Evolutionary conservation across 1,140 invertebrate genomes (phyloP).

Genomic region (Physella acuta): DNA sequence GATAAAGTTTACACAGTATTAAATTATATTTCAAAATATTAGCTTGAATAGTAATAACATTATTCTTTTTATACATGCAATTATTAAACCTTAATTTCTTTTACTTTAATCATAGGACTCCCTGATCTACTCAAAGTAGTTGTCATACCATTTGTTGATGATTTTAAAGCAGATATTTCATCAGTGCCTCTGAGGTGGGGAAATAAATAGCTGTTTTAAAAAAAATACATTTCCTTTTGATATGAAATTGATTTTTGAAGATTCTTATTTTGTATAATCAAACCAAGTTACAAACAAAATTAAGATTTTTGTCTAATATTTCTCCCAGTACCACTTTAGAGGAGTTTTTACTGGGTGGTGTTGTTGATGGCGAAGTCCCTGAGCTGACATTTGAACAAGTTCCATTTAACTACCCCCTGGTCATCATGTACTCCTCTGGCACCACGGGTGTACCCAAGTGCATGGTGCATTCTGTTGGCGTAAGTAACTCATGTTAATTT

Average conservation of each 20-base stretch:
- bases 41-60: too few relatives aligned
- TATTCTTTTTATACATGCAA: too few relatives aligned
- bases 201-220: too few relatives aligned
- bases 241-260: background rate
- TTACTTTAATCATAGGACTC: conserved; percentile 48
- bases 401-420: conserved; percentile 68
- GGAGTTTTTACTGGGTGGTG: conserved; percentile 50
- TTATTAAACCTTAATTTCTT: background rate
- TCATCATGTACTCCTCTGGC: conserved; percentile 68
- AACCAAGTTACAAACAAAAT: background rate
- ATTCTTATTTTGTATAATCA: background rate
- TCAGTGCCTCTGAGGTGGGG: conserved; percentile 3
- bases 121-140: conserved; percentile 62
- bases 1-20: too few relatives aligned
- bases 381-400: conserved; percentile 64
- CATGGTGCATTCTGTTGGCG: conserved; percentile 68
- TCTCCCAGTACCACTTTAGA: conserved; percentile 48
- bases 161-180: conserved; percentile 27
- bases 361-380: conserved; percentile 38
- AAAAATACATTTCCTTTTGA: background rate
- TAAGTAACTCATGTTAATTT: conserved; percentile 46
- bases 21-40: too few relatives aligned
- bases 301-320: too few relatives aligned
- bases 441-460: conserved; percentile 69
- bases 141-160: conserved; percentile 60